Evolutionary conservation across 2,113 vertebrate genomes (phyloP), one percentile per base, ranked within the genome.

Genomic region (Oriolus oriolus): DNA sequence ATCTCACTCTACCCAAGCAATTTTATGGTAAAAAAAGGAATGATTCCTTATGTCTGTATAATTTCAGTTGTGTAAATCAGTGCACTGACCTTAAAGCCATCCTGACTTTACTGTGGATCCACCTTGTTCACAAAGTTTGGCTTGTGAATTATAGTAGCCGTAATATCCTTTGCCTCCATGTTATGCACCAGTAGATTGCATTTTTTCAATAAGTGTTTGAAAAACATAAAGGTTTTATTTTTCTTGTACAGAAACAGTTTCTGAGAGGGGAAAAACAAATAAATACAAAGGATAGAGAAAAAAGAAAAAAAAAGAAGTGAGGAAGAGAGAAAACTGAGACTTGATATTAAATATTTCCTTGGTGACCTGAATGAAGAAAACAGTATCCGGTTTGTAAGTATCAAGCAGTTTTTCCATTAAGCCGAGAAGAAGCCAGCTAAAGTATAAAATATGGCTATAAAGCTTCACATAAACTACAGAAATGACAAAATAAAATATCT

Each of bases 11-110:
- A 90, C 68, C 69, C 35, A 91, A 74, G 74, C 60, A 93, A 97
- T 90, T 80, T 94, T 95, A 90, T 35, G 9, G 33, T 49, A 53
- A 91, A 91, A 53, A 49, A 91, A 64, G 11, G 42, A 73, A 71
- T 77, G 63, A 41, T 95, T 96, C 84, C 88, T 92, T 75, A 76
- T 88, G 87, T 95, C 91, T 95, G 61, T 90, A 91, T 93, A 93
- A 91, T 96, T 97, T 96, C 79, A 57, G 50, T 64, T 92, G 49
- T 93, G 69, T 96, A 89, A 97, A 89, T 59, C 84, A 94, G 70
- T 91, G 60, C 61, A 87, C 26, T 94, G 96, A 97, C 93, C 87
- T 94, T 73, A 83, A 87, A 94, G 47, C 7, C 78, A 89, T 39
- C 42, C 57, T 69, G 37, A 82, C 63, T 94, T 97, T 94, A 93